Conservation (phyloP, 2,797 vertebrate genomes). For the Okamejei kenojei region DNA sequence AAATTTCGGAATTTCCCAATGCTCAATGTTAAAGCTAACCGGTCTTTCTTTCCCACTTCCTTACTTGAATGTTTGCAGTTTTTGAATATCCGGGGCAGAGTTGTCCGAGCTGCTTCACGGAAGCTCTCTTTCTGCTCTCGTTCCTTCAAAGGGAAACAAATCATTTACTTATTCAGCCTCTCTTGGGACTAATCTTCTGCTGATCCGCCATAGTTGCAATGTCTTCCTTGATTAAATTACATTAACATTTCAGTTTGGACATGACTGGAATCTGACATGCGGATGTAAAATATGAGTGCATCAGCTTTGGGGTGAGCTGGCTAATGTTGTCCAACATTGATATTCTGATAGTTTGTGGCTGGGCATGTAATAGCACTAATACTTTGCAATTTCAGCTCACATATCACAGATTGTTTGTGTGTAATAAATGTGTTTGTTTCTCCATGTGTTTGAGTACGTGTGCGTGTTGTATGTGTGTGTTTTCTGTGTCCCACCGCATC, state of each 20-base stretch:
- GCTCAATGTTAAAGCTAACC: too few species aligned
- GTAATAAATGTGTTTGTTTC: constrained; percentile 26
- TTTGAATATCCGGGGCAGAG: not conserved
- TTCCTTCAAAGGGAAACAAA: not conserved
- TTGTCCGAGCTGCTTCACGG: not conserved
- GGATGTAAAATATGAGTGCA: not conserved
- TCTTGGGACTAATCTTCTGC: not conserved
- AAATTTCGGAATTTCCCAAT: too few species aligned
- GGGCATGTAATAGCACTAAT: too few species aligned
- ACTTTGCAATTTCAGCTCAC: too few species aligned
- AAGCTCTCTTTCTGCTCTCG: not conserved
- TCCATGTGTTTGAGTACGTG: not conserved
- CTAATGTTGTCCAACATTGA: not conserved
- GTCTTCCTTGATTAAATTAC: not conserved
- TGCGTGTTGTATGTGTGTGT: not conserved
- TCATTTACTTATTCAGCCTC: not conserved
- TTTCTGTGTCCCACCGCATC: not conserved
- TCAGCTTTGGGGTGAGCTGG: not conserved
- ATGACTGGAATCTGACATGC: not conserved
- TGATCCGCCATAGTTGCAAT: not conserved
- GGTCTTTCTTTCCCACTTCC: too few species aligned
- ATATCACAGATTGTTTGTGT: constrained; percentile 3
- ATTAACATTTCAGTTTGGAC: not conserved
- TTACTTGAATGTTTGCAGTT: too few species aligned
- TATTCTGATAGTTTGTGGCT: not conserved